Evolutionary conservation across 2,888 invertebrate species (phyloP), one percentile per base, ranked within the genome.

Genomic region (Artemia sp.): DNA sequence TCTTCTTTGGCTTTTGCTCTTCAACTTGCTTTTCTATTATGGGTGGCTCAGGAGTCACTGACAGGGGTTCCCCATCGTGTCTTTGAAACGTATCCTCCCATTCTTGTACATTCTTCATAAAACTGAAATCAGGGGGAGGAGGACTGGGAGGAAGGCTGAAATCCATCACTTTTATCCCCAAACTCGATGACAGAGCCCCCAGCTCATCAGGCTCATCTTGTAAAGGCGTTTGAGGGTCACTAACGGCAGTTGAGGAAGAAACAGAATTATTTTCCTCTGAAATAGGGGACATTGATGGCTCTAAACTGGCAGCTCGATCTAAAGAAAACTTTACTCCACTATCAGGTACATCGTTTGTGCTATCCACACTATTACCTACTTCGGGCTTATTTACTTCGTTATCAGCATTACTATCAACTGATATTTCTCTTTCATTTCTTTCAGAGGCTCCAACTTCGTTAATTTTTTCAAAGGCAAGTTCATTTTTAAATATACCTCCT

Each of bases 81-180:
- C 24, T 58, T 9, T n/a, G 24, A 58, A 58, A 58, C 64, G 64
- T 24, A 10, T 58, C 64, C 64, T 58, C 64, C 64, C 64, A 58
- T 24, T 58, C 64, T 24, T 58, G 64, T 58, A 58, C 64, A 58
- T 58, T 58, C 24, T 24, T 58, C 64, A 58, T 58, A 24, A 58
- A 58, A 58, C 64, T 58, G 64, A 58, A 58, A 58, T 58, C 64
- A 24, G 64, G 64, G n/a, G 64, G 64, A 58, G 64, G 64, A 19
- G 64, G 64, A 24, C 64, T 58, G n/a, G 64, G 64, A 9, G 64
- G 64, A 9, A 58, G 64, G n/a, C 14, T 58, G 64, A 58, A 58
- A 58, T 58, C 64, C 64, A 58, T 58, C 11, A 58, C 64, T 58
- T n/a, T 58, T 24, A 58, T 24, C 64, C 64, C 64, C 64, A 58